Evolutionary conservation across 2,797 vertebrate species (phyloP).

Genomic region (Trachurus trachurus): DNA sequence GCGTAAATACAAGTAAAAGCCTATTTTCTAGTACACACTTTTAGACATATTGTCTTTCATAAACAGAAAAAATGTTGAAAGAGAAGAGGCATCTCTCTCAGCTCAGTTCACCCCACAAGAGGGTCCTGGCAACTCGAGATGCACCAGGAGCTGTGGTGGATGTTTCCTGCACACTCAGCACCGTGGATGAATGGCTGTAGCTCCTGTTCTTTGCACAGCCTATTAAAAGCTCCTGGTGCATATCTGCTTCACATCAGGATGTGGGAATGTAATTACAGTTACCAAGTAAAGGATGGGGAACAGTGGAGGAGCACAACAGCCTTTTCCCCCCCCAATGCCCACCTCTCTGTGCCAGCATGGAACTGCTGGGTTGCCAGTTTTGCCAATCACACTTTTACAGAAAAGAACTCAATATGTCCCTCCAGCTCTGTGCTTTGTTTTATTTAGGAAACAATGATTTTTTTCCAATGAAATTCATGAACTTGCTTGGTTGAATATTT

Average conservation of each 20-base stretch:
- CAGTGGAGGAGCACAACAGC: constrained; percentile 47
- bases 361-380: constrained; percentile 46
- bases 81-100: constrained; percentile 26
- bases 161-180: constrained; percentile 73
- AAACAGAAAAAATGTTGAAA: neutral
- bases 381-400: neutral
- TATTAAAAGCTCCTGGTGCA: constrained; percentile 66
- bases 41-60: constrained; percentile 3
- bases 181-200: constrained; percentile 47
- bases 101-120: constrained; percentile 25
- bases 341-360: constrained; percentile 44
- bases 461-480: neutral
- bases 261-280: constrained; percentile 72
- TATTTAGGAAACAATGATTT: too few species aligned
- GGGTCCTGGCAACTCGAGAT: constrained; percentile 32
- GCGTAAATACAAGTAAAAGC: too few species aligned
- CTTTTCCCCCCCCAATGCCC: constrained; percentile 33
- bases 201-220: constrained; percentile 58
- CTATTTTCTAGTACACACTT: too few species aligned
- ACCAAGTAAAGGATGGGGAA: constrained; percentile 54
- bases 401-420: too few species aligned
- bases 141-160: constrained; percentile 44
- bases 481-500: neutral
- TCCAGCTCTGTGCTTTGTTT: neutral
- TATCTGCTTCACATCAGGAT: constrained; percentile 72